Conservation (phyloP, 1,140 invertebrate genomes). For the Cyrtorhinus lividipennis region DNA sequence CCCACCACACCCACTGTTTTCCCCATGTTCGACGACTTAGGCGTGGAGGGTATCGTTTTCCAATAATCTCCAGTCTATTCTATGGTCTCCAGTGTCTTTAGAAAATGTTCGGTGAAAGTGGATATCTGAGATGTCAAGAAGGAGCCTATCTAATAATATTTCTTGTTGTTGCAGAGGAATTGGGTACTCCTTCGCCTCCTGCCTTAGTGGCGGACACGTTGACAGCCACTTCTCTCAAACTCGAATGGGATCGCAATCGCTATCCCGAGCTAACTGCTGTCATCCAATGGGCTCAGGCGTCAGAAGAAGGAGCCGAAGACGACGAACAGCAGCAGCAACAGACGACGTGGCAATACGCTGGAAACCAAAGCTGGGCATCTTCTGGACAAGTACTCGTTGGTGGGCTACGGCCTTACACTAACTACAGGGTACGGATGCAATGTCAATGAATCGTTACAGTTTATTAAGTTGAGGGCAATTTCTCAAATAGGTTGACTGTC, state of each 20-base stretch:
- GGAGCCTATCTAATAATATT: no score
- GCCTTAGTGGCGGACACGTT: conserved; percentile 58
- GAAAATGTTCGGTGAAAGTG: no score
- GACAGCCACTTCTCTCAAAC: conserved; percentile 54
- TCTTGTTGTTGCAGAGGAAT: conserved; percentile 37
- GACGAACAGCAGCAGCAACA: not conserved
- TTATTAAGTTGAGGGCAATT: no score
- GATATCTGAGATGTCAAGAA: no score
- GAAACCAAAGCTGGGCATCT: conserved; percentile 46
- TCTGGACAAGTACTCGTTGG: conserved; percentile 53
- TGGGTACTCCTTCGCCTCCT: conserved; percentile 54
- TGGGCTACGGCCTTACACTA: conserved; percentile 70
- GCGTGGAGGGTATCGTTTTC: no score
- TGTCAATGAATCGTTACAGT: no score
- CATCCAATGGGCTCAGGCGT: conserved; percentile 60
- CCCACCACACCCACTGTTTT: no score
- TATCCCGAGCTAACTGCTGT: conserved; percentile 46
- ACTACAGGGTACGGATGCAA: conserved; percentile 75
- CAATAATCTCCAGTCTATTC: no score
- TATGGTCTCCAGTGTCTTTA: no score
- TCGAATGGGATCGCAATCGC: conserved; percentile 54
- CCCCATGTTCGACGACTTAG: no score
- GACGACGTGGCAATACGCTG: conserved; percentile 52
- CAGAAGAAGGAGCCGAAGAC: conserved; percentile 33
- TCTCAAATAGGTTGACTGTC: no score